Evolutionary conservation across 1,140 invertebrate species (phyloP), one percentile per base, ranked within the genome.

Genomic region (Mycetomoellerius zeteki): DNA sequence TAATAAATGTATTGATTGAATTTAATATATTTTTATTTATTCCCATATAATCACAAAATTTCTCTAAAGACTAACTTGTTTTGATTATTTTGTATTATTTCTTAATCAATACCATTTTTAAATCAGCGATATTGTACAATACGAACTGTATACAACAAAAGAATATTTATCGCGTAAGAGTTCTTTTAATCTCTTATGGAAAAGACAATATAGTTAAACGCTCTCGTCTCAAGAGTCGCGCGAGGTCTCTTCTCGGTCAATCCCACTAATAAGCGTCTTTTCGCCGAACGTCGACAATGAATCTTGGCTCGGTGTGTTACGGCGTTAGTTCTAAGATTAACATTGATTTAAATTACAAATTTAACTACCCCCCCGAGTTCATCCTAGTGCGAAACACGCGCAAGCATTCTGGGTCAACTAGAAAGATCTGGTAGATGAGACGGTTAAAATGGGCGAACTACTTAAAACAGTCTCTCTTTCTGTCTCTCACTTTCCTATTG

Each of bases 271-370:
- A 90, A 90, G 84, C 88, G 88, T 69, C 81, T 90, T 90, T 85
- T 71, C 86, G 76, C n/a, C 86, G 71, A 78, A 71, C 27, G 69
- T 76, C 89, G 21, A 75, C 86, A 76, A 91, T 88, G 90, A 91
- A 89, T 91, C 81, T 88, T 54, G 73, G 75, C 86, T 86, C 78
- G 89, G 73, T 86, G 58, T 86, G 89, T 85, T 81, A 77, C 84
- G 67, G 60, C 81, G 84, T 71, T 71, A 86, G 84, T 78, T 85
- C 64, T 85, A 56, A 78, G 84, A 92, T 92, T 92, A 92, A 92
- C 91, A 92, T 92, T 87, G 87, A 92, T 92, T 92, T 92, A 92
- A 92, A 92, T 92, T 91, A 90, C 91, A 92, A 92, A 92, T 92
- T 91, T 90, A 92, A 91, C 89, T 92, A 87, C 77, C 89, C 69